phyloP scores from a whole-genome alignment of 2,888 invertebrate species.

The Diabrotica balteata region DNA sequence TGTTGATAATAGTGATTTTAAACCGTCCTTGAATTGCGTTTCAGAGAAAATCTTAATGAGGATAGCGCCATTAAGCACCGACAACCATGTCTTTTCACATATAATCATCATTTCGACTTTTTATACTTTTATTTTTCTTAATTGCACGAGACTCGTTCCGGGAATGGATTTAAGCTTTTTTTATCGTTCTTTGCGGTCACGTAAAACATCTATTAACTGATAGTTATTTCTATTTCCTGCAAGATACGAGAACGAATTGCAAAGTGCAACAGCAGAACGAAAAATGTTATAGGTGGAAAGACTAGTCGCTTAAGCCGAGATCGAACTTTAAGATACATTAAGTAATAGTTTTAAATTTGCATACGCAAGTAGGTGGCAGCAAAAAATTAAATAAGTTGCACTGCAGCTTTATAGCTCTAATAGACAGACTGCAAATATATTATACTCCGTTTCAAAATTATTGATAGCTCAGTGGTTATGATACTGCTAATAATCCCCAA shows the following conservation, averaged over 20 bases:
- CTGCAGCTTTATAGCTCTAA: too few species aligned
- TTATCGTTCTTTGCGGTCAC: background rate
- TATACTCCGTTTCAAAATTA: too few species aligned
- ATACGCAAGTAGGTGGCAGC: too few species aligned
- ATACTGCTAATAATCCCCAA: too few species aligned
- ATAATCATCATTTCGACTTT: background rate
- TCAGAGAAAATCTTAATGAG: background rate
- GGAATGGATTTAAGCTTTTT: slow-evolving; percentile 3
- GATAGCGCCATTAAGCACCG: background rate
- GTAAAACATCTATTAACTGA: background rate
- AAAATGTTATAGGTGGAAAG: background rate
- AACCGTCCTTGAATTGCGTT: too few species aligned
- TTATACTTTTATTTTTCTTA: background rate
- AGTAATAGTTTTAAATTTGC: too few species aligned
- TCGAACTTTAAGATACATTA: too few species aligned
- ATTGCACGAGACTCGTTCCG: slow-evolving; percentile 4
- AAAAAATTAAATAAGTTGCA: too few species aligned
- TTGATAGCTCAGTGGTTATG: too few species aligned
- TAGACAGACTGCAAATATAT: too few species aligned
- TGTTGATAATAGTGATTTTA: too few species aligned
- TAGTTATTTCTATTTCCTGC: background rate
- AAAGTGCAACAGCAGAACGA: background rate
- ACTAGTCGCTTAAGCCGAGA: too few species aligned
- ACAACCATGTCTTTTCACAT: background rate
- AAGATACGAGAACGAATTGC: background rate